phyloP scores from a whole-genome alignment of 2,113 vertebrate genomes.

The Sceloporus tristichus region DNA sequence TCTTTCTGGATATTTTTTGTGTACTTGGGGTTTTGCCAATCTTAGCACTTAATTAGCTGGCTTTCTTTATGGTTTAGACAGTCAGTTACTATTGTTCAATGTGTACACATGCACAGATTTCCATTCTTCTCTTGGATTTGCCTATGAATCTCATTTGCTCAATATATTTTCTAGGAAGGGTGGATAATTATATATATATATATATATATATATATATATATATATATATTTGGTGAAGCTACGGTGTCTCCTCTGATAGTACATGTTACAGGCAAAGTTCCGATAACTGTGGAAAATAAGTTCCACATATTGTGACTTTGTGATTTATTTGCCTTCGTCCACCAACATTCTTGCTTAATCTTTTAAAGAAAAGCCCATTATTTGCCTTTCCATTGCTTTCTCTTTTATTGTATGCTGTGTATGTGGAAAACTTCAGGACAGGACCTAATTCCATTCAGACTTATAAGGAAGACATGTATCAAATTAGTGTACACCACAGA shows the following conservation, averaged over 20 bases:
- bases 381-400: not conserved
- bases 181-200: no score
- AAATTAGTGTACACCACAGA: not conserved
- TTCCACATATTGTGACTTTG: not conserved
- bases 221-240: conserved; percentile 17
- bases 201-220: no score
- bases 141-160: conserved; percentile 32
- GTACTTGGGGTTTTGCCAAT: conserved; percentile 39
- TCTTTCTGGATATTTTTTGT: conserved; percentile 15
- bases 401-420: not conserved
- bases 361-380: conserved; percentile 25
- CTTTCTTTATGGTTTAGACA: conserved; percentile 33
- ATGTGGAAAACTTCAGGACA: conserved; percentile 1
- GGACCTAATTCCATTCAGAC: not conserved
- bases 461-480: conserved; percentile 22
- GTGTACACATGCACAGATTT: conserved; percentile 39
- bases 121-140: conserved; percentile 40
- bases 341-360: conserved; percentile 14
- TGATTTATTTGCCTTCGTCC: conserved; percentile 25
- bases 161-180: not conserved
- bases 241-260: not conserved
- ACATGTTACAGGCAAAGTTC: conserved; percentile 24
- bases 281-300: conserved; percentile 18
- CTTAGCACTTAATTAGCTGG: conserved; percentile 48
- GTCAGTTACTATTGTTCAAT: conserved; percentile 47